Evolutionary conservation across 2,113 vertebrate species (phyloP), one percentile per base, ranked within the genome.

Genomic region (Nothobranchius furzeri): DNA sequence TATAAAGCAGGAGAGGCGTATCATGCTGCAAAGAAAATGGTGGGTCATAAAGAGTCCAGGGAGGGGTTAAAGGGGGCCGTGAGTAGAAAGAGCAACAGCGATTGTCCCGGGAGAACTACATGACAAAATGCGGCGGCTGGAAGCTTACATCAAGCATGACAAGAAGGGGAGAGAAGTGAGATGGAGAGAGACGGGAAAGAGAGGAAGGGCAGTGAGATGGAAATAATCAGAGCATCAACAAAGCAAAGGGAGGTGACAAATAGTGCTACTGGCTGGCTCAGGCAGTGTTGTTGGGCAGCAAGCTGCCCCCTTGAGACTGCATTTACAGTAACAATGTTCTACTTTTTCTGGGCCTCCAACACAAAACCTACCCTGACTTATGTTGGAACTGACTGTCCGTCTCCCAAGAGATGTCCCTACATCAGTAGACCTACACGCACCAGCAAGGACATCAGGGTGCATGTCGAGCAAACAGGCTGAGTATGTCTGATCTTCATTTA

Each of bases 181-280:
- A 66, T 15, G 1, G 45, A 64, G 48, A 59, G 53, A 48, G 51
- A 48, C 17, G 14, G 57, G 5, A 46, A 50, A n/a, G 52, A 12
- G 4, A 40, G 66, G 30, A 30, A 51, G 35, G 36, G 60, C 25
- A 6, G 47, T 0, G 12, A 52, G 76, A 67, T 10, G 64, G 63
- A 73, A 76, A 78, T 60, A 74, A 83, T 73, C 45, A 64, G 65
- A 17, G 42, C 62, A 73, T 76, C 65, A 70, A 82, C 64, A 82
- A 58, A 60, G 62, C 43, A 17, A n/a, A 59, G 43, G 78, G 45
- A 65, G 50, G 67, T 64, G 74, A 83, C 55, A 75, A 63, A 81
- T 68, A 48, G 63, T 66, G 47, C 17, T 0, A 14, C 43, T 36
- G 25, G 57, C 57, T 72, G 46, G 24, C 48, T 75, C 75, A 77